Percentiles rank a stretch among this genome's conserved stretches.
Conservation (phyloP, 2,113 vertebrate species). For the Paracanthobrama guichenoti region DNA sequence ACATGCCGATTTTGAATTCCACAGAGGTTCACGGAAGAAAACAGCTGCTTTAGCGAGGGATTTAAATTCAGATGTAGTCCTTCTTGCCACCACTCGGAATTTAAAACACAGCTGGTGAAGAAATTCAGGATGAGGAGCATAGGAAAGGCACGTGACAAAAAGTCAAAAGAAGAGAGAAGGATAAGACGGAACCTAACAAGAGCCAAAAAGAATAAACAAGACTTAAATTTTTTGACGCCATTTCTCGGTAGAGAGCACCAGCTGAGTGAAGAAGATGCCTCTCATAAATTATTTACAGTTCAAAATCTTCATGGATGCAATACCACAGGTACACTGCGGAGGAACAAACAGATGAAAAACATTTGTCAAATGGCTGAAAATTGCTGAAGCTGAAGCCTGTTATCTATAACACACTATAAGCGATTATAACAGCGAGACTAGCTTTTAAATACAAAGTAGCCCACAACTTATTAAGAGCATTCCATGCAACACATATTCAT, state of each 20-base stretch:
- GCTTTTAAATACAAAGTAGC: conserved; percentile 38
- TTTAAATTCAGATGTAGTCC: conserved; percentile 27
- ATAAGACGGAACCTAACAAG: background rate
- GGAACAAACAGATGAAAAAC: conserved; percentile 44
- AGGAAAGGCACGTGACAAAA: conserved; percentile 8
- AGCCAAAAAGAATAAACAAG: background rate
- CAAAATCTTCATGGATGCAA: conserved; percentile 25
- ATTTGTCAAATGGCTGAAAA: conserved; percentile 30
- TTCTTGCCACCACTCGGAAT: background rate
- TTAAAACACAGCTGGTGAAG: conserved; percentile 8
- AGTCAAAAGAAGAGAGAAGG: background rate
- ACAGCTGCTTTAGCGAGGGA: conserved; percentile 43
- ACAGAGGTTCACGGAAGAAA: conserved; percentile 58
- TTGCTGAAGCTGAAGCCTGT: conserved; percentile 39
- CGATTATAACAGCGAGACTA: conserved; percentile 36
- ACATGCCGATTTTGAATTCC: conserved; percentile 64
- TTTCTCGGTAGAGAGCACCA: conserved; percentile 10
- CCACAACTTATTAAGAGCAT: conserved; percentile 21
- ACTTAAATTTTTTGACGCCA: background rate
- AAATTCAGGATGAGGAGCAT: conserved; percentile 4
- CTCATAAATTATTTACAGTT: conserved; percentile 35
- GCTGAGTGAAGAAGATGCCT: conserved; percentile 7
- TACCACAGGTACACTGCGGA: conserved; percentile 4
- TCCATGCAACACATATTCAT: conserved; percentile 14
- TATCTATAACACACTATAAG: conserved; percentile 45